Evolutionary conservation across 2,888 invertebrate species (phyloP), one percentile per base, ranked within the genome.

Genomic region (Tetragonisca angustula): DNA sequence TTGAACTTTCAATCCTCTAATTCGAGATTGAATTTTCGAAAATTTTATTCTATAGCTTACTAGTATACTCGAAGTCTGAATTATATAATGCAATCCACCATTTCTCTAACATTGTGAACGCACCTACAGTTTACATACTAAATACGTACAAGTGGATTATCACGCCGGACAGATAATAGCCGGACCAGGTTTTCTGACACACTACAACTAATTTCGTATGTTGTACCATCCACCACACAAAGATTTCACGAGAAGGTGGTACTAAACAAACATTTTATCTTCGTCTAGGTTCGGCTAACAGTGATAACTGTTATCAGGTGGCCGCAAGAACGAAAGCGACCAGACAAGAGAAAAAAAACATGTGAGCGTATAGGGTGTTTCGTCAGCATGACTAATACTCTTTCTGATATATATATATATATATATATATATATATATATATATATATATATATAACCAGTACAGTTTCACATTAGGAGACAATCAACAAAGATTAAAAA

Each of bases 251-350:
- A 61, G 73, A 80, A 82, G 50, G 74, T 74, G 78, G 59, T 67
- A 65, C 43, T 67, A 79, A 86, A 84, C 70, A 75, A 72, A 70
- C 69, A 81, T 81, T 85, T 87, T 88, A 87, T 78, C 70, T 56
- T 62, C 75, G 70, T 68, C 67, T 76, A 77, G 49, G 65, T 69
- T 70, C 79, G 56, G 61, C 79, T 62, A 75, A 87, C 79, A 75
- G 67, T 62, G 84, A 87, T 87, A 87, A 87, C 49, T 49, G 36
- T 82, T 87, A 87, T 87, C 81, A 72, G 75, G 52, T 79, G 72
- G 72, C 84, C 65, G 68, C 65, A 61, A 70, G 72, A 68, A 73
- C 73, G 84, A 79, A 79, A 84, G 65, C 79, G 73, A 59, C 71
- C 81, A 79, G 69, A 69, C 77, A 65, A 64, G 21, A 68, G 68